Evolutionary conservation across 2,113 vertebrate genomes (phyloP).

Genomic region (Capricornis sumatraensis): DNA sequence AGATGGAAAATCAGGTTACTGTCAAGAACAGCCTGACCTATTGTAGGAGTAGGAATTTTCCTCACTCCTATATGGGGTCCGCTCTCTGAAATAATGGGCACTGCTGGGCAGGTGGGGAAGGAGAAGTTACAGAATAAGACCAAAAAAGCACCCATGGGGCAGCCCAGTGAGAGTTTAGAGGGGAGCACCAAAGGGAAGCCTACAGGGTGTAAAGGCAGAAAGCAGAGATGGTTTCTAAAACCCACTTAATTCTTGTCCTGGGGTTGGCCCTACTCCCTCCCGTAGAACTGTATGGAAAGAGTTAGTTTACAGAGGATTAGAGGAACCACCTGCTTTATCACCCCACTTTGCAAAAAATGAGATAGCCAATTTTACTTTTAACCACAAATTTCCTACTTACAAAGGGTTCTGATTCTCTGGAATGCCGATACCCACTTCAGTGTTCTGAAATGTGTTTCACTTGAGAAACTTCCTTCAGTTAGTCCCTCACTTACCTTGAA

Average conservation of each 20-base stretch:
- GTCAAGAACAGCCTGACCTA: neutral
- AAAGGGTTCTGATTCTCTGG: neutral
- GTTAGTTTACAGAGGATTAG: neutral
- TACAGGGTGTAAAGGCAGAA: neutral
- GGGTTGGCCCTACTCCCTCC: neutral
- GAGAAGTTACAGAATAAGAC: neutral
- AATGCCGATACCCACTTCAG: neutral
- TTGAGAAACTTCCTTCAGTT: neutral
- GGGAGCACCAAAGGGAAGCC: neutral
- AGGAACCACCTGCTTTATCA: neutral
- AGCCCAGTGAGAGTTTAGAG: neutral
- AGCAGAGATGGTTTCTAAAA: neutral
- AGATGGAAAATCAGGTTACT: neutral
- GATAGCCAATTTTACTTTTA: neutral
- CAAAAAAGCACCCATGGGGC: neutral
- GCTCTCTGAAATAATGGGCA: neutral
- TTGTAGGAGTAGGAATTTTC: neutral
- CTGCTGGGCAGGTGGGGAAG: neutral
- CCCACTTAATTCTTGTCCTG: neutral
- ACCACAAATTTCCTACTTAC: neutral
- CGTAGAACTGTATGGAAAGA: neutral
- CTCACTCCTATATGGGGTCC: neutral
- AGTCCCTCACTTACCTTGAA: constrained; percentile 60
- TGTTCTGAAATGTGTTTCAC: neutral
- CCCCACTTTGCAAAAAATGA: neutral